These are phyloP conservation scores for Dermolepida albohirtum DNA, from an alignment of 2,888 invertebrate genomes.

Conservation along the genomic window DNA sequence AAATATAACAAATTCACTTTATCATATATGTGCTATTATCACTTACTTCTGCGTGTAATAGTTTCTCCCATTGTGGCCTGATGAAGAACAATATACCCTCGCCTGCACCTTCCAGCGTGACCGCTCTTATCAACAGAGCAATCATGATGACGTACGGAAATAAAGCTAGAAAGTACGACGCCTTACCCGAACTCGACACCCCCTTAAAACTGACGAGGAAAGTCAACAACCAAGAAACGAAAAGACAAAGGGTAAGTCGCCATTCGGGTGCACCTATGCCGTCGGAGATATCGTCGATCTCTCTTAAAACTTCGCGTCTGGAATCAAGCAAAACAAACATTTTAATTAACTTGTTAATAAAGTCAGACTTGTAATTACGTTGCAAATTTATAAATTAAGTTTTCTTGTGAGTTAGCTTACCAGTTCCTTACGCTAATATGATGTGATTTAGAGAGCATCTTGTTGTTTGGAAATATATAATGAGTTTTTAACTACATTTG, in stretches of 20 bases:
- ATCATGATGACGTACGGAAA: conserved; percentile 86
- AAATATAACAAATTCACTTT: conserved; percentile 44
- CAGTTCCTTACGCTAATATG: background rate
- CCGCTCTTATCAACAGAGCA: conserved; percentile 76
- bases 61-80: conserved; percentile 81
- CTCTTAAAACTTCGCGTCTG: conserved; percentile 69
- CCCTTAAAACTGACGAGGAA: conserved; percentile 79
- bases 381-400: too few relatives aligned
- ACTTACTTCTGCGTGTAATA: conserved; percentile 77
- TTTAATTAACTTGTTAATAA: too few relatives aligned
- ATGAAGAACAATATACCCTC: conserved; percentile 84
- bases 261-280: conserved; percentile 72
- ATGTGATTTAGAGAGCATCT: too few relatives aligned
- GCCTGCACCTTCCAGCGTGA: conserved; percentile 76
- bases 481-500: too few relatives aligned
- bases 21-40: conserved; percentile 48
- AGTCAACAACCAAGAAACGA: conserved; percentile 76
- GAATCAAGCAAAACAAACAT: conserved; percentile 40
- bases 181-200: conserved; percentile 83
- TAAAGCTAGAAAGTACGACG: conserved; percentile 89
- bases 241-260: conserved; percentile 75
- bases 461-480: too few relatives aligned
- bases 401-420: too few relatives aligned
- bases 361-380: too few relatives aligned
- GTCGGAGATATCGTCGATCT: conserved; percentile 64